Conservation (phyloP, 2,888 invertebrate species). For the Halictus quadricinctus region DNA sequence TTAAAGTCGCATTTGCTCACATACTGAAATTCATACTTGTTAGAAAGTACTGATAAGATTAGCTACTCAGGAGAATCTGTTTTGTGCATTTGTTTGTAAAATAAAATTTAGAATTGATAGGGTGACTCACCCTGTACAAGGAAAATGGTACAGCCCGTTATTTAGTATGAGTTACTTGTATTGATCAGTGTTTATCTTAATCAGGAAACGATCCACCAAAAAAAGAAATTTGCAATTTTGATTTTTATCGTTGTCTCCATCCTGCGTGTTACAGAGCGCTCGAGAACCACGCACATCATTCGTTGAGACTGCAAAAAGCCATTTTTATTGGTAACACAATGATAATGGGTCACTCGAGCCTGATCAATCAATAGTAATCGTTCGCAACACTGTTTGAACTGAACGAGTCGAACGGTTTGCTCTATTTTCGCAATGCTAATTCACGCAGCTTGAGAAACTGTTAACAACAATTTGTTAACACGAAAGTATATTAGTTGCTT, state of each 20-base stretch:
- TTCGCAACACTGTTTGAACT: constrained; percentile 2
- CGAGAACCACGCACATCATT: background rate
- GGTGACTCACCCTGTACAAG: background rate
- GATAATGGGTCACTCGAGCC: background rate
- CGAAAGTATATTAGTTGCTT: background rate
- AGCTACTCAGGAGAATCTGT: background rate
- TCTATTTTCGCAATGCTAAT: background rate
- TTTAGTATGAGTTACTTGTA: background rate
- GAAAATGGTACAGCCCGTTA: background rate
- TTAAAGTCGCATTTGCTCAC: background rate
- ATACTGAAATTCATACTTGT: background rate
- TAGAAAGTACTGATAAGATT: background rate
- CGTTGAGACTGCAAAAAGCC: background rate
- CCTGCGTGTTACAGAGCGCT: background rate
- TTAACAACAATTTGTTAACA: background rate
- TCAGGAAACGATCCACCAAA: background rate
- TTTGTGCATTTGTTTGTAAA: background rate
- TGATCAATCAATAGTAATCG: background rate
- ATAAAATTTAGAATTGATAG: background rate
- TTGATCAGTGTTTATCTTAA: constrained; percentile 2
- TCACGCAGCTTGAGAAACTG: background rate
- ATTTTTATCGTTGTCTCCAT: background rate
- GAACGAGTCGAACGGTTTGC: background rate
- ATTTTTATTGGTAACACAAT: constrained; percentile 11
- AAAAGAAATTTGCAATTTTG: background rate